Base-by-base conservation (phyloP, 1,140 invertebrate species). In the Drosophila oshimai region DNA sequence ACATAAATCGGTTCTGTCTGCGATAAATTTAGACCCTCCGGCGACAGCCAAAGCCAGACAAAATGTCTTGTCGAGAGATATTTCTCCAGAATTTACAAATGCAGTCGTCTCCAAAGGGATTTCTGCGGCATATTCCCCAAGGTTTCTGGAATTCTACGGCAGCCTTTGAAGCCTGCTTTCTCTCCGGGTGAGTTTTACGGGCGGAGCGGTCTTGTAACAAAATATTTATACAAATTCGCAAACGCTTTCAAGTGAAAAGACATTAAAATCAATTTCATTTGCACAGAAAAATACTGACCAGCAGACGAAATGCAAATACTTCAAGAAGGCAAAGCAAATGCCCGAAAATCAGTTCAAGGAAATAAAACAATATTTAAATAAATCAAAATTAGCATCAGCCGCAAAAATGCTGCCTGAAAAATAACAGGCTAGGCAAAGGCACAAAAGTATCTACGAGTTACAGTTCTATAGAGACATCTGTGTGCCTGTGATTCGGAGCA, bases 291-390 rank as follows among this genome's bases (percentile, higher is more conserved):
- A 31, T 12, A 17, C 65, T 57, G 39, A 65, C 26, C 58, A 65
- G 41, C 65, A 69, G 64, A 41, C 41, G 17, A 26, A 70, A 58
- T 57, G 67, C 65, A 69, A 69, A 71, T 46, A 73, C 36, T 70
- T 58, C 10, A 41, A n/a, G 4, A 41, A 34, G 41, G 46, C 61
- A 22, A 26, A 45, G 36, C 31, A 37, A 44, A 26, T 18, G 28
- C 47, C 29, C 22, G 9, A 50, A 29, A 64, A 71, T 57, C 57
- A 44, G 50, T 57, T 74, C 70, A 74, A 64, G 45, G 57, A 42
- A 65, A 62, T 74, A 57, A 79, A 86, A 86, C 77, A 64, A 86
- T 80, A 80, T 87, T 80, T 49, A 73, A 86, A 74, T 87, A 74
- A 80, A 80, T 76, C 68, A 80, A 76, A 80, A 87, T 87, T 70